These are phyloP conservation scores for Venturia canescens DNA, from an alignment of 1,140 invertebrate genomes.

Conservation along the genomic window DNA sequence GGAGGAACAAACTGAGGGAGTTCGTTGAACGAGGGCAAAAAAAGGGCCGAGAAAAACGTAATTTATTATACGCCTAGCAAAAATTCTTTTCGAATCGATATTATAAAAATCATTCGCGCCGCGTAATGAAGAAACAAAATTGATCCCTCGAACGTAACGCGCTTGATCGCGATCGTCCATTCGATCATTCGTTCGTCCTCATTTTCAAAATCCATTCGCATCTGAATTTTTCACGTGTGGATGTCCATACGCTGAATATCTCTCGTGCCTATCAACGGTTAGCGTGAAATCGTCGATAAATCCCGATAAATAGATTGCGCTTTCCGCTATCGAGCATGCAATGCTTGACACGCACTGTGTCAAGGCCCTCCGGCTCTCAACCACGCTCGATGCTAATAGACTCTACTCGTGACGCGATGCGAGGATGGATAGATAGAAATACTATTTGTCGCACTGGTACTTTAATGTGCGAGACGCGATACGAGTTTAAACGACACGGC, in stretches of 20 bases:
- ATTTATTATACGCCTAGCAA: no score
- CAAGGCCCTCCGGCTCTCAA: conserved; percentile 67
- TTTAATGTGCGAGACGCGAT: conserved; percentile 5
- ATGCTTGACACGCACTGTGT: conserved; percentile 74
- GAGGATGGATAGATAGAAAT: conserved; percentile 51
- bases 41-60: no score
- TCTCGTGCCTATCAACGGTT: conserved; percentile 46
- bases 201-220: no score
- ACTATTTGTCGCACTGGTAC: conserved; percentile 13
- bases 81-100: no score
- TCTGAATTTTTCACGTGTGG: no score
- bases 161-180: no score
- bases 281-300: conserved; percentile 71
- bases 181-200: no score
- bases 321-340: conserved; percentile 74
- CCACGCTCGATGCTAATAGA: conserved; percentile 71
- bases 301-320: conserved; percentile 75
- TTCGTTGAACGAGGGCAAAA: no score
- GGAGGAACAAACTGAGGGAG: no score
- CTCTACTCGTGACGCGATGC: conserved; percentile 34
- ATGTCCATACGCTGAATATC: background rate
- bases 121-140: no score
- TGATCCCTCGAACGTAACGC: no score
- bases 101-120: no score
- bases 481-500: background rate